These are phyloP conservation scores for Achatina immaculata DNA, from an alignment of 1,140 invertebrate genomes.

Conservation along the genomic window DNA sequence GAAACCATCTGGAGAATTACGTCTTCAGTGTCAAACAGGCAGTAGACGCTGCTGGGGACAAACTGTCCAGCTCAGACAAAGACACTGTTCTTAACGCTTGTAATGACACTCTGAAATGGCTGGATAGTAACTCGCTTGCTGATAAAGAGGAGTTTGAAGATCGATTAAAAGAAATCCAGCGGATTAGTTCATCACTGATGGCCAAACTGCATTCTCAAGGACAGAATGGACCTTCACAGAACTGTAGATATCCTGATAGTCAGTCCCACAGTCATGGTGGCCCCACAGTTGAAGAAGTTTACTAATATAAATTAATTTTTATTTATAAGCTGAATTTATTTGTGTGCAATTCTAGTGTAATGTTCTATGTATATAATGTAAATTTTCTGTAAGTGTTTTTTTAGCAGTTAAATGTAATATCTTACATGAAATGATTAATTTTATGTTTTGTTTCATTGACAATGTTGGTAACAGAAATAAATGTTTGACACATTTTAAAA, in stretches of 20 bases:
- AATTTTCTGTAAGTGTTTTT: too few relatives aligned
- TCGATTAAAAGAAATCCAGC: conserved; percentile 65
- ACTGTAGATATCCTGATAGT: conserved; percentile 7
- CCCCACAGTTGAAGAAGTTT: conserved; percentile 63
- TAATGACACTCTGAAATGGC: conserved; percentile 92
- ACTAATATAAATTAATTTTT: conserved; percentile 42
- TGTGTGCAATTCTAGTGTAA: neutral
- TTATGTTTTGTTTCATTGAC: neutral
- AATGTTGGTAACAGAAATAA: neutral
- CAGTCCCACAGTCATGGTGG: conserved; percentile 27
- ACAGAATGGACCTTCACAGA: conserved; percentile 10
- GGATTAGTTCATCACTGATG: conserved; percentile 70
- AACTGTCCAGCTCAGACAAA: conserved; percentile 89
- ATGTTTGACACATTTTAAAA: too few relatives aligned
- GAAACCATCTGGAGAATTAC: conserved; percentile 74
- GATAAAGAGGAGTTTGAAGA: conserved; percentile 69
- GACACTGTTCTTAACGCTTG: conserved; percentile 88
- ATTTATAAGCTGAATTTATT: conserved; percentile 13
- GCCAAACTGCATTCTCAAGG: conserved; percentile 72
- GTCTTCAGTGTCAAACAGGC: conserved; percentile 92
- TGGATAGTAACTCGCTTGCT: conserved; percentile 87
- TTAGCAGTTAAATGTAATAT: too few relatives aligned
- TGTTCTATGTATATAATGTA: neutral
- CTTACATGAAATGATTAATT: neutral
- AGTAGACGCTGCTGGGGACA: conserved; percentile 77